Evolutionary conservation across 2,797 vertebrate genomes (phyloP).

Genomic region (Scolopax rusticola): DNA sequence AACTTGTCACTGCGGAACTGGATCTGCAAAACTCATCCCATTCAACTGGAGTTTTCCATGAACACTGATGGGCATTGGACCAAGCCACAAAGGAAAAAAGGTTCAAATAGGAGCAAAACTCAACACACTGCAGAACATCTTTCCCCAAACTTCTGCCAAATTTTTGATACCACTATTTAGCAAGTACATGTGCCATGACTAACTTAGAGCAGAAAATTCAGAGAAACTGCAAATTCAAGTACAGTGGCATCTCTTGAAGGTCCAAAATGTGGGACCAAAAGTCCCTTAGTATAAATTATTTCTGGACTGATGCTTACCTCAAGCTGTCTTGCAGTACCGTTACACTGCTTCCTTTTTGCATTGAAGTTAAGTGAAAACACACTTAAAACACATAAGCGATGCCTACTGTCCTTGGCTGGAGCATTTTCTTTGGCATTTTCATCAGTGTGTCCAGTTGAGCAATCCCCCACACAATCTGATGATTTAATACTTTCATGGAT

Average conservation of each 20-base stretch:
- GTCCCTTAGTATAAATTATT: neutral
- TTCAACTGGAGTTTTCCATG: slow-evolving; percentile 58
- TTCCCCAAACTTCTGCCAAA: slow-evolving; percentile 32
- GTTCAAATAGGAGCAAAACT: slow-evolving; percentile 28
- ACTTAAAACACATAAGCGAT: fast-evolving
- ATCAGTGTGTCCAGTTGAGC: neutral
- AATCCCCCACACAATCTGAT: neutral
- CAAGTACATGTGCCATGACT: neutral
- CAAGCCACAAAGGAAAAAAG: slow-evolving; percentile 30
- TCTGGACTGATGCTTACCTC: neutral
- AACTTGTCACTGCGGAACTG: neutral
- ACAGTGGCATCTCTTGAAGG: neutral
- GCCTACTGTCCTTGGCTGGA: neutral
- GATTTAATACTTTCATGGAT: neutral
- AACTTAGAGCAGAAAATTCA: neutral
- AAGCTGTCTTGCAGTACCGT: neutral
- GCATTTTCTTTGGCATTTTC: neutral
- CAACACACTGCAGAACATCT: slow-evolving; percentile 10
- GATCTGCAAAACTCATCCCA: slow-evolving; percentile 47
- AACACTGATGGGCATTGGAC: neutral
- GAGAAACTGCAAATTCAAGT: slow-evolving; percentile 26
- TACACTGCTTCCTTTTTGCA: neutral
- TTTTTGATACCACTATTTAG: neutral
- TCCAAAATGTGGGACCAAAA: neutral
- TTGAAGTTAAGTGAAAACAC: neutral